phyloP scores from a whole-genome alignment of 2,888 invertebrate genomes.

The Andrena bicolor region DNA sequence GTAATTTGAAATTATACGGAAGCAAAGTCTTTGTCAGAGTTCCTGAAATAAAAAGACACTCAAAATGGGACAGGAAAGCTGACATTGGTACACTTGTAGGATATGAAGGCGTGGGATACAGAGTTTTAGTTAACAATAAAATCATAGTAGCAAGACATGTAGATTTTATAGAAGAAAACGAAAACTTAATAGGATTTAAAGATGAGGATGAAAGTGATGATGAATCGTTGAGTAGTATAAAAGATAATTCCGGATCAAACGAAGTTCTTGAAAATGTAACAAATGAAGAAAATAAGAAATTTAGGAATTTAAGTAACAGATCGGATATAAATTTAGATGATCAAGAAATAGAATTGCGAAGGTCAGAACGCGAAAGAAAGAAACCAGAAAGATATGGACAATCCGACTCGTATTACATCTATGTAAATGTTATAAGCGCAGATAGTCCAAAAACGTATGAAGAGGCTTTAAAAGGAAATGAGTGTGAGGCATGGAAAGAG shows the following conservation, averaged over 20 bases:
- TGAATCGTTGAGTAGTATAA: background rate
- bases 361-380: slow-evolving; percentile 15
- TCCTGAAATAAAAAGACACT: slow-evolving; percentile 14
- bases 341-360: slow-evolving; percentile 5
- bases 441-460: slow-evolving; percentile 48
- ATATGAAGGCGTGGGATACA: slow-evolving; percentile 31
- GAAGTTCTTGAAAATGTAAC: background rate
- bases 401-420: slow-evolving; percentile 29
- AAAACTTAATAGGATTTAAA: slow-evolving; percentile 22
- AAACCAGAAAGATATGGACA: slow-evolving; percentile 6
- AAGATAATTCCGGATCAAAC: background rate
- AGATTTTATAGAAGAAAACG: slow-evolving; percentile 34
- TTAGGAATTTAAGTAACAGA: background rate
- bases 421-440: slow-evolving; percentile 49
- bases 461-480: slow-evolving; percentile 39
- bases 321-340: background rate
- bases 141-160: slow-evolving; percentile 27
- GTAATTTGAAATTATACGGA: slow-evolving; percentile 6
- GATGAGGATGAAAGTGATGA: slow-evolving; percentile 6
- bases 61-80: slow-evolving; percentile 23
- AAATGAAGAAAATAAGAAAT: background rate
- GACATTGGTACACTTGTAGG: slow-evolving; percentile 10
- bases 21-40: slow-evolving; percentile 16
- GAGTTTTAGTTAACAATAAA: slow-evolving; percentile 38
- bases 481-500: slow-evolving; percentile 37